Evolutionary conservation across 1,140 invertebrate species (phyloP), one percentile per base, ranked within the genome.

Genomic region (Euwallacea similis): DNA sequence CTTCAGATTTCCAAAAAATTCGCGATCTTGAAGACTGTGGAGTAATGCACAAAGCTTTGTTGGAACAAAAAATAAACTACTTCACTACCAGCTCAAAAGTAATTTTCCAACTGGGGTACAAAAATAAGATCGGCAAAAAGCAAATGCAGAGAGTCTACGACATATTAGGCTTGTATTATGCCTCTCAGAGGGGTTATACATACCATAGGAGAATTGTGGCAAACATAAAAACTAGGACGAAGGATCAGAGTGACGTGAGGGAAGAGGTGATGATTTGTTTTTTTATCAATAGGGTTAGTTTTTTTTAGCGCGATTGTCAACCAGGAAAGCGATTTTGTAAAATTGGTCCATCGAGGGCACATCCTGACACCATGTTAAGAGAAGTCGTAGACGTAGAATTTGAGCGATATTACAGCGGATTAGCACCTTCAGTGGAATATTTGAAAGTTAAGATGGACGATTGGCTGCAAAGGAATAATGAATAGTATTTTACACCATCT

Each of bases 101-200:
- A 21, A 69, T 78, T 11, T 70, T 73, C 11, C 66, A 72, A 58
- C 21, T 72, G 11, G 62, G 69, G 8, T 66, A 66, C 13, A 64
- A 71, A 53, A 55, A 70, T 10, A 78, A 79, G 65, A 73, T 79
- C 9, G 67, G 74, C n/a, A 77, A 71, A 47, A 73, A 67, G 47
- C 78, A 79, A 54, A 60, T 66, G 16, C 72, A 73, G 16, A 61
- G 76, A 8, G 54, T 79, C 43, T 75, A 74, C 50, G 78, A 79
- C 54, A 76, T 79, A 58, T 71, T 79, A 47, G 44, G 73, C 2
- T 72, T 69, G 47, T 73, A 68, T 41, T 69, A 72, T 11, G 56
- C 75, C 0, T 50, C 61, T 7, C 42, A 73, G 46, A 70, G 41
- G 6, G 72, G 73, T 4, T n/a, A 42, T 7, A 9, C 10, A 2